Base-by-base conservation (phyloP, 2,888 invertebrate species). In the Palloptera scutellata region DNA sequence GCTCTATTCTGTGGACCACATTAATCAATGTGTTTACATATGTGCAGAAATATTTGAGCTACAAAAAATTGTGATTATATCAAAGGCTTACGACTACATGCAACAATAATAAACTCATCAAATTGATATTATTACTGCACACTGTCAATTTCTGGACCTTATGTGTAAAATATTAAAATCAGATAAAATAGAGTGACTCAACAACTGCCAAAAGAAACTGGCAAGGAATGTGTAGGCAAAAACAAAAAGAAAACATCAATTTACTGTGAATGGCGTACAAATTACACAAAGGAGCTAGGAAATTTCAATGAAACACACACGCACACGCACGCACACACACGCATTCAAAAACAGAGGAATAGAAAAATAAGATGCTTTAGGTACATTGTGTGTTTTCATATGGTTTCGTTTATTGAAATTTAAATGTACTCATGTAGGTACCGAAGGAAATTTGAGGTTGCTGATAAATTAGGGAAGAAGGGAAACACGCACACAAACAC, bases 291-390 rank as follows among this genome's bases (percentile, higher is more conserved):
- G 48, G 51, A 64, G n/a, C 19, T 45, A 40, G 57, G 57, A 64
- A 64, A 64, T 64, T 57, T 64, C 58, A 57, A 58, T 64, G 17
- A 57, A 12, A 15, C 19, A 53, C 15, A 53, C 53, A 53, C 12
- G 17, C 12, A 17, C 10, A 15, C 10, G 17, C 52, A 12, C 52
- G 15, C 12, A 10, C 15, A 52, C 9, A 12, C 52, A 15, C 15
- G 1, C 17, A 45, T 12, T 10, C 13, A 12, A 1, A 45, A 48
- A 15, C 10, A n/a, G 10, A 48, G 10, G 48, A 12, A n/a, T 13
- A 48, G 15, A 15, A 12, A 48, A 15, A 48, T 6, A 13, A 48
- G 5, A 48, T 13, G 48, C 48, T 13, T 12, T 13, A n/a, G 45
- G 5, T 5, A 15, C 48, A 48, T 48, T 48, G 48, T 15, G 48